Evolutionary conservation across 37 sponge, comb jelly and placozoan species (phyloP).

Genomic region (Bolinopsis microptera): DNA sequence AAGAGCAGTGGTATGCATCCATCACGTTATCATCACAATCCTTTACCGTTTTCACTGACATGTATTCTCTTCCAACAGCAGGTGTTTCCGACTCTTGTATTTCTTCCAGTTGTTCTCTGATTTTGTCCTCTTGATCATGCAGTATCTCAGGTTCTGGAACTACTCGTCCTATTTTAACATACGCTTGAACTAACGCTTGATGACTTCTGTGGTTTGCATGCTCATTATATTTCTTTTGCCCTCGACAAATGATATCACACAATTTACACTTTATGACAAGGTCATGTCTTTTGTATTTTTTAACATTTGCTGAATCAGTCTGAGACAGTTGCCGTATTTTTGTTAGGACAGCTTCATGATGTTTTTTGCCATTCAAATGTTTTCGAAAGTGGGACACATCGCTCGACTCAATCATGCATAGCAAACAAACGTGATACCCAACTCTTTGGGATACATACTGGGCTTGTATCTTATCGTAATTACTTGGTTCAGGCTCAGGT

Average conservation of each 20-base stretch:
- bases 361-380: conserved; percentile 52
- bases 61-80: conserved; percentile 45
- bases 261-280: background rate
- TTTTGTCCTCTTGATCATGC: conserved; percentile 32
- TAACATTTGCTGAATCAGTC: background rate
- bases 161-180: background rate
- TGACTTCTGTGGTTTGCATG: conserved; percentile 24
- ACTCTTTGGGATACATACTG: conserved; percentile 8
- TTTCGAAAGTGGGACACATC: background rate
- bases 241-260: background rate
- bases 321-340: background rate
- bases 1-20: conserved; percentile 2
- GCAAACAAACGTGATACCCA: conserved; percentile 52
- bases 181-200: conserved; percentile 6
- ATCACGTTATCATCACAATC: background rate
- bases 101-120: background rate
- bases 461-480: background rate
- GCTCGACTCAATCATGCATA: conserved; percentile 56
- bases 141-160: conserved; percentile 18
- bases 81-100: conserved; percentile 43
- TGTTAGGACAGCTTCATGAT: background rate
- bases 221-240: conserved; percentile 21
- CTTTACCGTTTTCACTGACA: conserved; percentile 30
- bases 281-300: background rate
- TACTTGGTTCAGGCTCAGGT: background rate